Evolutionary conservation across 2,888 invertebrate species (phyloP).

Genomic region (Petrolisthes cinctipes): DNA sequence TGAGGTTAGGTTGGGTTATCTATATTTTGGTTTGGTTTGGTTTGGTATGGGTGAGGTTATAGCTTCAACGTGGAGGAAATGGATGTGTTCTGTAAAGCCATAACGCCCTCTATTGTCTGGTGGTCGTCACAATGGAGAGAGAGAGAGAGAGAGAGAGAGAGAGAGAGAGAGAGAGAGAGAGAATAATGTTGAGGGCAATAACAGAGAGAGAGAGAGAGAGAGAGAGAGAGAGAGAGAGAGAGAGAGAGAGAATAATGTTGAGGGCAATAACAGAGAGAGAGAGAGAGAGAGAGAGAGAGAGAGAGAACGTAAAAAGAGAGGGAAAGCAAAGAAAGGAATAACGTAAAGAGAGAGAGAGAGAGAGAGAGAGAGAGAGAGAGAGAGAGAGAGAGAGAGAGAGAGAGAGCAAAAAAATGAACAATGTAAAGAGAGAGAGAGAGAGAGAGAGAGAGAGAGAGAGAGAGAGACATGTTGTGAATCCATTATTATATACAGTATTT

Average conservation of each 20-base stretch:
- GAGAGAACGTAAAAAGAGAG: too few relatives aligned
- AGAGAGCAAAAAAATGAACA: background rate
- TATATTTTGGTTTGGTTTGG: too few relatives aligned
- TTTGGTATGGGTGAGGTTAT: background rate
- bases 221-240: slow-evolving; percentile 13
- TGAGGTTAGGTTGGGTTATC: too few relatives aligned
- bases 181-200: background rate
- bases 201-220: background rate
- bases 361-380: slow-evolving; percentile 12
- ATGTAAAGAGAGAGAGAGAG: background rate
- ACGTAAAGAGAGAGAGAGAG: too few relatives aligned
- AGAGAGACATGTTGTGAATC: too few relatives aligned
- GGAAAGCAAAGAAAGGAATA: too few relatives aligned
- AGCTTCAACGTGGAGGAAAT: background rate
- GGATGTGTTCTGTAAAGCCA: background rate
- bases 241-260: background rate
- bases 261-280: background rate
- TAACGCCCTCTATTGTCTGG: too few relatives aligned
- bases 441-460: too few relatives aligned
- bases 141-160: slow-evolving; percentile 26
- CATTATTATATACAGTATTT: too few relatives aligned
- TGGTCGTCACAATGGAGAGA: background rate
- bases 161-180: slow-evolving; percentile 11
- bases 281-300: background rate
- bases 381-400: background rate